Conservation (phyloP, 2,113 vertebrate species). For the Megalops atlanticus region DNA sequence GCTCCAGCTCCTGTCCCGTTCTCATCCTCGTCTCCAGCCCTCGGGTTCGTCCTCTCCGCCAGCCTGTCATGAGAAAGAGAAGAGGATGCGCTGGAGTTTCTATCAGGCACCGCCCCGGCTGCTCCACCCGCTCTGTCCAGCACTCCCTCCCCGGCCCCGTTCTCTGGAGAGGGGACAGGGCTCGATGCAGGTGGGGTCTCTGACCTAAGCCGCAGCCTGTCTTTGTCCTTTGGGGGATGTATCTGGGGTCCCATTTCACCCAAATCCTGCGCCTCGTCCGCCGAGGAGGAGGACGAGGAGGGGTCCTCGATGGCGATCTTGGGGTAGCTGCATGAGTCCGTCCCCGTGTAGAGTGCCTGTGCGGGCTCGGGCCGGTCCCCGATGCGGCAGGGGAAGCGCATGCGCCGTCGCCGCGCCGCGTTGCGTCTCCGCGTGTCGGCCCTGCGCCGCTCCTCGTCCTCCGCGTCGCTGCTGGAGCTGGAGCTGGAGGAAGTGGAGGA, state of each 20-base stretch:
- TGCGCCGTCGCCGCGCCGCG: conserved; percentile 78
- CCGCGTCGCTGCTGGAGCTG: conserved; percentile 83
- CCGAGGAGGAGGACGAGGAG: conserved; percentile 81
- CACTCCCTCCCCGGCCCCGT: conserved; percentile 48
- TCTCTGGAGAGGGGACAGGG: conserved; percentile 58
- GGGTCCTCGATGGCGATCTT: conserved; percentile 88
- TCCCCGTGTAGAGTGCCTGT: conserved; percentile 74
- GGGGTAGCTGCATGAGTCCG: conserved; percentile 89
- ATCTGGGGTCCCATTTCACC: conserved; percentile 30
- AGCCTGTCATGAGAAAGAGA: conserved; percentile 8
- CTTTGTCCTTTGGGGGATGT: conserved; percentile 41
- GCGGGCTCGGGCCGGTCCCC: conserved; percentile 74
- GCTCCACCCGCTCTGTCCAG: too few species aligned
- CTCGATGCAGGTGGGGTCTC: conserved; percentile 57
- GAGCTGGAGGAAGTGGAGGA: conserved; percentile 85
- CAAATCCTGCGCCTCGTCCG: conserved; percentile 32
- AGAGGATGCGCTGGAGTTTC: conserved; percentile 34
- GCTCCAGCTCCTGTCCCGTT: neutral
- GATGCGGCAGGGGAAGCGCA: conserved; percentile 65
- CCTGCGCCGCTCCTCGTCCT: conserved; percentile 80
- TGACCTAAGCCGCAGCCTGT: conserved; percentile 50
- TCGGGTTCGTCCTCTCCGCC: conserved; percentile 50
- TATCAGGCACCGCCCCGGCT: conserved; percentile 39
- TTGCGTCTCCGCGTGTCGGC: conserved; percentile 83
- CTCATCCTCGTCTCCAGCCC: conserved; percentile 4